phyloP scores from a whole-genome alignment of 2,797 vertebrate genomes.

The Enteromius fasciolatus region DNA sequence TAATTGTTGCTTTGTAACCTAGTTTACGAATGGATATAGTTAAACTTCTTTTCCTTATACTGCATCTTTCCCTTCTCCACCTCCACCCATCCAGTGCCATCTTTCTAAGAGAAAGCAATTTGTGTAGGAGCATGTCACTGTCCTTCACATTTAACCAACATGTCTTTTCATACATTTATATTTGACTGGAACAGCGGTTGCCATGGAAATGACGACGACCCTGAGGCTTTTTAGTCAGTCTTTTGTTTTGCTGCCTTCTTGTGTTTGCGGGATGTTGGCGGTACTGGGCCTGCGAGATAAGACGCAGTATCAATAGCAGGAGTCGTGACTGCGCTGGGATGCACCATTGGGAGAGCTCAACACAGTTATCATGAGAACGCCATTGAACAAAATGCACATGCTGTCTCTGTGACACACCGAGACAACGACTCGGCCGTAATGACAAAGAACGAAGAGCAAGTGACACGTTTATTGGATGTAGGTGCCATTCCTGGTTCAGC shows the following conservation, averaged over 20 bases:
- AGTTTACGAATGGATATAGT: not conserved
- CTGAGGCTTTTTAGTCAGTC: slow-evolving; percentile 36
- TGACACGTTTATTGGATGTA: slow-evolving; percentile 39
- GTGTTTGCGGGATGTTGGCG: slow-evolving; percentile 31
- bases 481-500: slow-evolving; percentile 8
- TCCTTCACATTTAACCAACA: slow-evolving; percentile 47
- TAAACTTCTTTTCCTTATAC: not conserved
- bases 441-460: slow-evolving; percentile 29
- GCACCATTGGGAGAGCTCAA: slow-evolving; percentile 27
- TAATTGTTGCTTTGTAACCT: not conserved
- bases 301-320: slow-evolving; percentile 36
- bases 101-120: slow-evolving; percentile 15
- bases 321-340: slow-evolving; percentile 23
- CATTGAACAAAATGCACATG: not conserved
- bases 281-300: slow-evolving; percentile 49
- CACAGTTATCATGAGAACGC: slow-evolving; percentile 19
- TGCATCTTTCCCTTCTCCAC: not conserved
- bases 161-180: slow-evolving; percentile 42
- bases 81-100: not conserved
- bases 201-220: slow-evolving; percentile 51
- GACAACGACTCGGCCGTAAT: slow-evolving; percentile 2
- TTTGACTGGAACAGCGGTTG: slow-evolving; percentile 50
- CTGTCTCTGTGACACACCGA: not conserved
- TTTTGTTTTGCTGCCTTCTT: slow-evolving; percentile 40
- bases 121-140: slow-evolving; percentile 34